These are phyloP conservation scores for Scaptomyza pallida DNA, from an alignment of 1,140 invertebrate genomes.

Conservation along the genomic window DNA sequence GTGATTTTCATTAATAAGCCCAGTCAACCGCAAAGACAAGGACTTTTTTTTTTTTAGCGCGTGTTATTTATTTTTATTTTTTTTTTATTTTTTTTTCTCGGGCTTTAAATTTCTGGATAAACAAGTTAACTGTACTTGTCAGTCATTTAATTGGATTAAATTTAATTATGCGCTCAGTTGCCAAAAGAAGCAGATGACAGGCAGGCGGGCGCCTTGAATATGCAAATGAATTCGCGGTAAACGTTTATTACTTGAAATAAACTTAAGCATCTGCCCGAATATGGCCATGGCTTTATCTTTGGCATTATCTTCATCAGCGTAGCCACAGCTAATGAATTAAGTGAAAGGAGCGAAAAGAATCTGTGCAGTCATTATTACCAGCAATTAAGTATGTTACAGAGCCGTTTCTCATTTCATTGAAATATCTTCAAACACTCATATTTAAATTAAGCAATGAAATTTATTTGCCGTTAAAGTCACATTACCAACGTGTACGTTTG, in stretches of 20 bases:
- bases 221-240: conserved; percentile 65
- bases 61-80: too few relatives aligned
- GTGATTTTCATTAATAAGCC: conserved; percentile 46
- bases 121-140: conserved; percentile 49
- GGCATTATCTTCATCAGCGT: conserved; percentile 8
- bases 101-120: too few relatives aligned
- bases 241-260: conserved; percentile 62
- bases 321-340: conserved; percentile 19
- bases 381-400: background rate
- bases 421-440: conserved; percentile 4
- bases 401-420: conserved; percentile 17
- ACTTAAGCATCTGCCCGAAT: conserved; percentile 45
- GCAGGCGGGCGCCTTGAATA: conserved; percentile 36
- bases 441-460: conserved; percentile 16
- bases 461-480: background rate
- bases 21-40: conserved; percentile 21
- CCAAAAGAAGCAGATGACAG: conserved; percentile 30
- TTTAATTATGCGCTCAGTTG: conserved; percentile 69
- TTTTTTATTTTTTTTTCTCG: too few relatives aligned
- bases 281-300: conserved; percentile 4
- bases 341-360: conserved; percentile 11
- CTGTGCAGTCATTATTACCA: conserved; percentile 1
- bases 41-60: too few relatives aligned
- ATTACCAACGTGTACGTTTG: background rate
- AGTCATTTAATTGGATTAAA: conserved; percentile 72